Evolutionary conservation across 1,140 invertebrate genomes (phyloP).

Genomic region (Oscheius sp.): DNA sequence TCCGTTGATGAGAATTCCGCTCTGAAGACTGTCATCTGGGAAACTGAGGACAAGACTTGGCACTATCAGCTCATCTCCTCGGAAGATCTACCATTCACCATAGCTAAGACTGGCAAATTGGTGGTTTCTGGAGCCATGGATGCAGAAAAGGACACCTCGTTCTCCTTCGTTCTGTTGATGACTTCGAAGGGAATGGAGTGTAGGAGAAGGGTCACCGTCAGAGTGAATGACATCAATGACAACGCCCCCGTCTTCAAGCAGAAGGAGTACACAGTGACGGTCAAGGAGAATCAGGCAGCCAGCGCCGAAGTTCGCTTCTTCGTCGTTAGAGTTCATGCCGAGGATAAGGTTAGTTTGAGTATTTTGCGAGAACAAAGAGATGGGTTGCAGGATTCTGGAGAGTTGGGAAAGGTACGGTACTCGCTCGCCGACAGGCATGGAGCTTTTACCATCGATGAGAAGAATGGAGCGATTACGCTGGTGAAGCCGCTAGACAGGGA

Average conservation of each 20-base stretch:
- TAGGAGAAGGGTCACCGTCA: neutral
- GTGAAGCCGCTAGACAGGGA: slow-evolving; percentile 74
- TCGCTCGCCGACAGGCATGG: slow-evolving; percentile 1
- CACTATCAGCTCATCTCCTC: neutral
- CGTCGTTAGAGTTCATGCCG: slow-evolving; percentile 62
- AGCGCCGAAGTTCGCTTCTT: slow-evolving; percentile 68
- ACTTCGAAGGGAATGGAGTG: slow-evolving; percentile 4
- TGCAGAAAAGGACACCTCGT: neutral
- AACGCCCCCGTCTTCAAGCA: slow-evolving; percentile 89
- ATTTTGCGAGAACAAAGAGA: neutral
- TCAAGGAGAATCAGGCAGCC: slow-evolving; percentile 83
- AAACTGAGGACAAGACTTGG: neutral
- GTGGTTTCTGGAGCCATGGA: neutral
- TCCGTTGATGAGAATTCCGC: neutral
- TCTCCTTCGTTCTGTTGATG: neutral
- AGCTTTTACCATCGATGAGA: slow-evolving; percentile 30
- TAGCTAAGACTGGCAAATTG: neutral
- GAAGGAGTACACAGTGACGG: slow-evolving; percentile 78
- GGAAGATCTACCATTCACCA: neutral
- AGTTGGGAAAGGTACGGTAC: neutral
- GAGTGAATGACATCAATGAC: slow-evolving; percentile 84
- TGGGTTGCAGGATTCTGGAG: neutral
- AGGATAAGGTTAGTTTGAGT: slow-evolving; percentile 13
- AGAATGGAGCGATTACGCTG: slow-evolving; percentile 28
- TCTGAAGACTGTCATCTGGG: neutral